Conservation (phyloP, 2,797 vertebrate species). For the Prunella strophiata region DNA sequence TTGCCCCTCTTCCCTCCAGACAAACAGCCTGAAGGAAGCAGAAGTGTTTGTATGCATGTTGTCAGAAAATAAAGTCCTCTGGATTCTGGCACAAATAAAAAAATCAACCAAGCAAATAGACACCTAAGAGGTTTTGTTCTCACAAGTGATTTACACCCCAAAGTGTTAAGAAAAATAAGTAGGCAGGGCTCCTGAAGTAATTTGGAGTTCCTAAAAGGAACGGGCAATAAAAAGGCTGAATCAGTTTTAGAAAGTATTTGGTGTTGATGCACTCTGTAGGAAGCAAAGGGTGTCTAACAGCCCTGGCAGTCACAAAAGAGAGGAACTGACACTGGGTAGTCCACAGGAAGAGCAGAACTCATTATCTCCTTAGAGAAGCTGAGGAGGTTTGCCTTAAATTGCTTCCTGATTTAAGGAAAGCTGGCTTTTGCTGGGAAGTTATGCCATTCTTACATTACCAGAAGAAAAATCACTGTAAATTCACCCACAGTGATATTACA, state of each 20-base stretch:
- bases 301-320: neutral
- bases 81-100: neutral
- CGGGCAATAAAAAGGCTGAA: neutral
- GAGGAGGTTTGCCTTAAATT: neutral
- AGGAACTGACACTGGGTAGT: neutral
- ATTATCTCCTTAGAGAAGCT: neutral
- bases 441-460: neutral
- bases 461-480: neutral
- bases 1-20: neutral
- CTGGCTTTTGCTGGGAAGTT: neutral
- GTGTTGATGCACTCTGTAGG: neutral
- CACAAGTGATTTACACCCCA: neutral
- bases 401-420: neutral
- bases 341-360: constrained; percentile 1
- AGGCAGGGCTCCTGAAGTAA: neutral
- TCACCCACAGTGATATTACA: neutral
- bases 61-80: neutral
- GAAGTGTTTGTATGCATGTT: neutral
- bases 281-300: neutral
- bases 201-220: neutral
- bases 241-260: neutral
- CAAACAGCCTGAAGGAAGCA: neutral
- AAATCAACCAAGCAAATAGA: neutral
- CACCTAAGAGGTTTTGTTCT: neutral
- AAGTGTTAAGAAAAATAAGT: neutral